A percentile compares a stretch with the other conserved stretches of the same genome.
These are phyloP conservation scores for Furcifer pardalis DNA, from an alignment of 2,797 vertebrate species.

Conservation along the genomic window DNA sequence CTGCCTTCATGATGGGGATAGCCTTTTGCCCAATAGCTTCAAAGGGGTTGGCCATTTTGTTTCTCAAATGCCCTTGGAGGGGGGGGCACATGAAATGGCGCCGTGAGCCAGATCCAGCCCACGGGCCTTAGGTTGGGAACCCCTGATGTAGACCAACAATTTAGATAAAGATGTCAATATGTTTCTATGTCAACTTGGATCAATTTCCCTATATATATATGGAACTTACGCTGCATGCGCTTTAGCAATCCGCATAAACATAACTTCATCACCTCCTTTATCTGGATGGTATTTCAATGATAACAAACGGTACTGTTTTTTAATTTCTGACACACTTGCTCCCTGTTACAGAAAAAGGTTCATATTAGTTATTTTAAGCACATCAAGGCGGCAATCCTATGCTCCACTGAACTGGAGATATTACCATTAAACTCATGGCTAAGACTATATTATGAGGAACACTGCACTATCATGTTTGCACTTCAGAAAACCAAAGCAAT, in stretches of 20 bases:
- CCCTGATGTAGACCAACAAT: not conserved
- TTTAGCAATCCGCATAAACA: constrained; percentile 98
- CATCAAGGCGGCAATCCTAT: not conserved
- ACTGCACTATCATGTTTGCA: constrained; percentile 23
- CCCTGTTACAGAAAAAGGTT: constrained; percentile 78
- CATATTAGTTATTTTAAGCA: constrained; percentile 43
- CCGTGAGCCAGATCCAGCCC: no score
- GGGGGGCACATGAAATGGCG: no score
- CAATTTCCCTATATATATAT: not conserved
- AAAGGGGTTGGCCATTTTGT: no score
- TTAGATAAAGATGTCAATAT: not conserved
- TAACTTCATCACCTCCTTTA: constrained; percentile 95
- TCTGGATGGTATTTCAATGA: constrained; percentile 95
- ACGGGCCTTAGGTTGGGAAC: no score
- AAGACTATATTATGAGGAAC: constrained; percentile 10
- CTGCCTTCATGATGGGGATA: no score
- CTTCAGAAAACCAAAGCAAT: not conserved
- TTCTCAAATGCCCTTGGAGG: no score
- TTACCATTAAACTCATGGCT: not conserved
- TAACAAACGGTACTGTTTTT: constrained; percentile 93
- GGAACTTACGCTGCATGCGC: constrained; percentile 94
- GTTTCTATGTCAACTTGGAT: not conserved
- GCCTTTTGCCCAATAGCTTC: no score
- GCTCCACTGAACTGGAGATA: not conserved
- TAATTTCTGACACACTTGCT: constrained; percentile 90